phyloP scores from a whole-genome alignment of 2,888 invertebrate genomes.

The Campoplex capitator region DNA sequence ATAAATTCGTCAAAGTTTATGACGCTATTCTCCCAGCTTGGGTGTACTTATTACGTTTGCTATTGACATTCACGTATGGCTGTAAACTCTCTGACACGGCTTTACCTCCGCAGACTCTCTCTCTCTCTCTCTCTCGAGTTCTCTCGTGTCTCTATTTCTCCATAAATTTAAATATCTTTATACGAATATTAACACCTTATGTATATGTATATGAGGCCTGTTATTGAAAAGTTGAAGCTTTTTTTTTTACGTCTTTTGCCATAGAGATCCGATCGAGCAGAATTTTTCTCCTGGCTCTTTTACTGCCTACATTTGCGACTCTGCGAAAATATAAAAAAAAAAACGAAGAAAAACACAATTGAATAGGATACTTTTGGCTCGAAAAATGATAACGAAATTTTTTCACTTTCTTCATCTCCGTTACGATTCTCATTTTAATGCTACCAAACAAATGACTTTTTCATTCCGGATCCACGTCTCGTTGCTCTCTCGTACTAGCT shows the following conservation, averaged over 20 bases:
- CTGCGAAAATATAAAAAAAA: too few species aligned
- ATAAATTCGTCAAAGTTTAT: slow-evolving; percentile 64
- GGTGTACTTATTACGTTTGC: slow-evolving; percentile 13
- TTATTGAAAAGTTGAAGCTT: neutral
- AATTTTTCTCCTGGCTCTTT: neutral
- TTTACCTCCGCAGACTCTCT: neutral
- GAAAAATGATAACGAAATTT: neutral
- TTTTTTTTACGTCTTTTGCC: neutral
- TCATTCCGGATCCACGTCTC: neutral
- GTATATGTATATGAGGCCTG: neutral
- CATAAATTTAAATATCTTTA: slow-evolving; percentile 14
- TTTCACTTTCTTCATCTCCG: neutral
- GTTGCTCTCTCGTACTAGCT: neutral
- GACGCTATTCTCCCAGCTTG: slow-evolving; percentile 53
- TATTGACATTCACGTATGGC: slow-evolving; percentile 24
- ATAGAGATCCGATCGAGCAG: neutral
- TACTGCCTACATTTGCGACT: neutral
- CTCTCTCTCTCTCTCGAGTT: neutral
- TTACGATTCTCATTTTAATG: neutral
- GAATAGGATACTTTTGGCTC: neutral
- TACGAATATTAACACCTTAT: neutral
- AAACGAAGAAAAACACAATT: neutral
- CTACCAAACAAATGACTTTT: neutral
- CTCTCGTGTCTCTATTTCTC: slow-evolving; percentile 14
- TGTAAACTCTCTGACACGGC: slow-evolving; percentile 48